Conservation (phyloP, 1,140 invertebrate species). For the Chionoecetes opilio region DNA sequence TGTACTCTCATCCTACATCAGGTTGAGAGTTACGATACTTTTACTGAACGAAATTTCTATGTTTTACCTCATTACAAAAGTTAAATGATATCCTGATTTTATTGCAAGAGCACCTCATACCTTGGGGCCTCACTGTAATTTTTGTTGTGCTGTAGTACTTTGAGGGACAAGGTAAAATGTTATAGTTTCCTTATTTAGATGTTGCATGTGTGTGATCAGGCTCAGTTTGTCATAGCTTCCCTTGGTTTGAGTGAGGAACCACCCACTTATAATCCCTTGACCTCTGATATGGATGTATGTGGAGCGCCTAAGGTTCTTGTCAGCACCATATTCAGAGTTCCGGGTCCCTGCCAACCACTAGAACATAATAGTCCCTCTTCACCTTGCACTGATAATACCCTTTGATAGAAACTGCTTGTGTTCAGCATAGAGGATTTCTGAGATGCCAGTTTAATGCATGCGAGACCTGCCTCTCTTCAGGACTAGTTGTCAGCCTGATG, state of each 20-base stretch:
- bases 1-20: no score
- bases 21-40: no score
- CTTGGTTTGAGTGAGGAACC: not conserved
- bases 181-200: not conserved
- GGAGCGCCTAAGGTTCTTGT: not conserved
- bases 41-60: no score
- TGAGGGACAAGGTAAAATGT: no score
- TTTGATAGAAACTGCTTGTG: not conserved
- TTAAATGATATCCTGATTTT: no score
- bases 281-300: no score
- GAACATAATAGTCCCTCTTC: not conserved
- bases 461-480: not conserved
- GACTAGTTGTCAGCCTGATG: not conserved
- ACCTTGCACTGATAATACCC: not conserved
- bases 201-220: not conserved
- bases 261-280: not conserved
- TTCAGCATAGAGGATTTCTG: not conserved
- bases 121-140: no score
- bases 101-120: no score
- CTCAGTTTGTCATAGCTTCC: not conserved
- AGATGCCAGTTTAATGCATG: not conserved
- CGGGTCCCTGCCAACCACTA: not conserved
- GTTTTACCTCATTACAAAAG: no score
- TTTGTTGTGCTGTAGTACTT: no score
- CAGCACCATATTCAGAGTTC: not conserved